Evolutionary conservation across 1,140 invertebrate genomes (phyloP).

Genomic region (Scylla paramamosain): DNA sequence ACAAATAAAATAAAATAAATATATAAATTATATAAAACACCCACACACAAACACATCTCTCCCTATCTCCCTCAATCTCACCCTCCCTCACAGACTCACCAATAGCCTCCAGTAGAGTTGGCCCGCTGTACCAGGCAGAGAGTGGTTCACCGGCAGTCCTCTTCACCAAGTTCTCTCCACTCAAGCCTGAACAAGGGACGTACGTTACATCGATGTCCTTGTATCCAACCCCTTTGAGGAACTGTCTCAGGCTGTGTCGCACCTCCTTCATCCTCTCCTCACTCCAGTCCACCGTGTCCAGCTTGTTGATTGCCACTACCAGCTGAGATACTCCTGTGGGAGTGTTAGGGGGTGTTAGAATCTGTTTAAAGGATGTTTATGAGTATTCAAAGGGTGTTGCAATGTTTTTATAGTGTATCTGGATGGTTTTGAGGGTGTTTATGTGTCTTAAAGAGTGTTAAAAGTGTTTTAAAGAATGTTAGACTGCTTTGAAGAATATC

Average conservation of each 20-base stretch:
- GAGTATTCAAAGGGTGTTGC: not conserved
- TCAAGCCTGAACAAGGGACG: slow-evolving; percentile 97
- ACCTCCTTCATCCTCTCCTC: slow-evolving; percentile 93
- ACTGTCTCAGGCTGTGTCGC: slow-evolving; percentile 89
- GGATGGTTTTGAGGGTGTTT: no score
- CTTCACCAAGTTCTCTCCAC: slow-evolving; percentile 93
- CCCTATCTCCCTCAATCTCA: no score
- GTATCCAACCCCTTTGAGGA: slow-evolving; percentile 97
- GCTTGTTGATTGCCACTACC: slow-evolving; percentile 91
- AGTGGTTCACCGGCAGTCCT: slow-evolving; percentile 86
- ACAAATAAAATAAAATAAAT: no score
- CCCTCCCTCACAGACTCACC: slow-evolving; percentile 81
- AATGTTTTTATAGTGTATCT: not conserved
- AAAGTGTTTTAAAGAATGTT: no score
- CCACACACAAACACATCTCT: no score
- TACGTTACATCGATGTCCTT: slow-evolving; percentile 93
- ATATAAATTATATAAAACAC: no score
- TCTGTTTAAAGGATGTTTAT: not conserved
- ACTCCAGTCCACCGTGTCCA: slow-evolving; percentile 90
- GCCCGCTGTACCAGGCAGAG: slow-evolving; percentile 92
- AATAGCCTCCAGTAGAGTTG: slow-evolving; percentile 90
- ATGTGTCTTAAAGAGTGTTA: no score
- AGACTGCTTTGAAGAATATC: no score
- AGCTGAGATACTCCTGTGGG: slow-evolving; percentile 89
- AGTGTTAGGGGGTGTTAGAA: not conserved